These are phyloP conservation scores for Drosophila pegasa DNA, from an alignment of 2,888 invertebrate genomes.

Conservation along the genomic window DNA sequence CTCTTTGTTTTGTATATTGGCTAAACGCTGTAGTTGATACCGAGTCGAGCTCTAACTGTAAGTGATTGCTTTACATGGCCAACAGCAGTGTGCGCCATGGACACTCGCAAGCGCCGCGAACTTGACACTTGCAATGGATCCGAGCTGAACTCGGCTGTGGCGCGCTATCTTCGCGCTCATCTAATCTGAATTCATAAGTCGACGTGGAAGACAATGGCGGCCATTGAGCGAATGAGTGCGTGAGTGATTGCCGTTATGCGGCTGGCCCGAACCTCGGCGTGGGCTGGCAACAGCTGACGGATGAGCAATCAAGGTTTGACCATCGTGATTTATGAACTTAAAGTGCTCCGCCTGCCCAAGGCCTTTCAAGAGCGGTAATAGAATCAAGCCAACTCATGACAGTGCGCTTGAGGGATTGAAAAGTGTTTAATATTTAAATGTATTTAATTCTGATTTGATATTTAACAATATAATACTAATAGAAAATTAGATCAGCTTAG, in stretches of 20 bases:
- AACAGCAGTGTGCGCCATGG: conserved; percentile 38
- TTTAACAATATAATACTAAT: background rate
- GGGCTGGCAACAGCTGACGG: conserved; percentile 43
- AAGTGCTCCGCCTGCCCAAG: background rate
- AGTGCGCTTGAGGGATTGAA: background rate
- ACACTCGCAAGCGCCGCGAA: conserved; percentile 32
- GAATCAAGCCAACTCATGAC: background rate
- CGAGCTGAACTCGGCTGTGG: background rate
- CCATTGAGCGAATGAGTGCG: conserved; percentile 44
- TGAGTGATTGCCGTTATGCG: conserved; percentile 73
- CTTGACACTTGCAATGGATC: conserved; percentile 49
- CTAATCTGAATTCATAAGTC: conserved; percentile 67
- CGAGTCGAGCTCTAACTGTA: conserved; percentile 47
- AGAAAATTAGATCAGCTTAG: background rate
- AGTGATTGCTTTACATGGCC: conserved; percentile 57
- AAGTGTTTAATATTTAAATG: background rate
- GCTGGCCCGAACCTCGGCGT: conserved; percentile 16
- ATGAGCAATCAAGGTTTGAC: conserved; percentile 36
- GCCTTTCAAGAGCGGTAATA: background rate
- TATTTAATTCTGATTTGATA: background rate
- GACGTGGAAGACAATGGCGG: conserved; percentile 55
- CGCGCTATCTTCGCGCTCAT: conserved; percentile 46
- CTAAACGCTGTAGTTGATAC: conserved; percentile 46
- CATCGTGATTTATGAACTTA: conserved; percentile 54
- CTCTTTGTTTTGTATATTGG: conserved; percentile 42